A percentile compares a stretch with the other conserved stretches of the same genome.
Evolutionary conservation across 2,888 invertebrate genomes (phyloP).

Genomic region (Scrobipalpa costella): DNA sequence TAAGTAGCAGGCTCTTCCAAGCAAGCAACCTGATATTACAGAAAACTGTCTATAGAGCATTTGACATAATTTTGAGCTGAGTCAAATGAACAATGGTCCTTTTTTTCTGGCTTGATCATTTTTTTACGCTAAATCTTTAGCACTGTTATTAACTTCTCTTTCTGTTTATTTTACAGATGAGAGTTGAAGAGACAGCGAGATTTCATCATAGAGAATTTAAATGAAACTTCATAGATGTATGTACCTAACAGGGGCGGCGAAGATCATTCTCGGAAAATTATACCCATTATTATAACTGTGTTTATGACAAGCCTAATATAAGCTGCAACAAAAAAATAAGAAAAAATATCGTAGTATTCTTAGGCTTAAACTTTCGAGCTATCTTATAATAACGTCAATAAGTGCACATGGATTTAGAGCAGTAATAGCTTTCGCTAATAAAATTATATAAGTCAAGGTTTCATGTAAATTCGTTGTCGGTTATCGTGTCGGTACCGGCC

Average conservation of each 20-base stretch:
- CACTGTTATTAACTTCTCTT: neutral
- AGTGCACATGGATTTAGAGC: slow-evolving; percentile 76
- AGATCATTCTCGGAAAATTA: slow-evolving; percentile 69
- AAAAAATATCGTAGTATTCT: slow-evolving; percentile 70
- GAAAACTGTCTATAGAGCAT: too few relatives aligned
- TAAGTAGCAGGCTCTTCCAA: too few relatives aligned
- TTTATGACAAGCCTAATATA: slow-evolving; percentile 77
- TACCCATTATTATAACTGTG: slow-evolving; percentile 73
- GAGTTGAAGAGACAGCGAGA: slow-evolving; percentile 75
- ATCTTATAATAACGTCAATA: slow-evolving; percentile 70
- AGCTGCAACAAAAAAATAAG: slow-evolving; percentile 68
- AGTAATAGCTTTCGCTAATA: slow-evolving; percentile 70
- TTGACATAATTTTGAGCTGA: too few relatives aligned
- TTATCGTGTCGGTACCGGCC: slow-evolving; percentile 53
- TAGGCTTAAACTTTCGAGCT: slow-evolving; percentile 77
- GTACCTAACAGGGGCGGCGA: slow-evolving; percentile 70
- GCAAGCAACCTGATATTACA: too few relatives aligned
- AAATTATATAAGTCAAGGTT: slow-evolving; percentile 51
- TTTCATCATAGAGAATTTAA: slow-evolving; percentile 71
- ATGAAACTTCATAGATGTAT: slow-evolving; percentile 75
- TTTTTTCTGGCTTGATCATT: too few relatives aligned
- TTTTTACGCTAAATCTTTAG: neutral
- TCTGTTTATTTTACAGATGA: slow-evolving; percentile 64
- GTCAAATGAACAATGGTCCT: too few relatives aligned
- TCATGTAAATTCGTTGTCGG: slow-evolving; percentile 62